Conservation (phyloP, 2,888 invertebrate species). For the Invenusta paracnida region DNA sequence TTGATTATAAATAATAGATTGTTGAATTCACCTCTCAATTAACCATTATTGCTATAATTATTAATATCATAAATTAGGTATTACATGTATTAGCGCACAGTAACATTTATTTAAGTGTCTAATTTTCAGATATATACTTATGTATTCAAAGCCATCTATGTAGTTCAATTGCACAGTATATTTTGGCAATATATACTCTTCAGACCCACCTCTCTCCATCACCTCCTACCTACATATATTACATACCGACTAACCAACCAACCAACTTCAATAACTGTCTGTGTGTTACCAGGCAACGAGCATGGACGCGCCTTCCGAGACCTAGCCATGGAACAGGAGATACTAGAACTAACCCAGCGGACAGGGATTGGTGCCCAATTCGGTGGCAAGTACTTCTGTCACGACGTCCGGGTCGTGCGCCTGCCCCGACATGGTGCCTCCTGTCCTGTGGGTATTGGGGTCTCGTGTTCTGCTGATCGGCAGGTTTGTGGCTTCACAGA, state of each 20-base stretch:
- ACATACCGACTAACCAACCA: constrained; percentile 57
- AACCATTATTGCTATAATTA: no score
- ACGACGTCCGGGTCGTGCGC: constrained; percentile 59
- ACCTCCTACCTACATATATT: constrained; percentile 20
- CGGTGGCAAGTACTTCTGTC: constrained; percentile 61
- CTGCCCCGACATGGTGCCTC: constrained; percentile 60
- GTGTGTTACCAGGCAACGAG: constrained; percentile 60
- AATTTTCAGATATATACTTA: no score
- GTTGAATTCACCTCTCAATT: no score
- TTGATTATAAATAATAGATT: no score
- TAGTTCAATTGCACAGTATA: no score
- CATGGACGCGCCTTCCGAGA: constrained; percentile 59
- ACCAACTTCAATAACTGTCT: constrained; percentile 55
- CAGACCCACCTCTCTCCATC: no score
- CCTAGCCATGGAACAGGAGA: constrained; percentile 53
- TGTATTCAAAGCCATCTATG: no score
- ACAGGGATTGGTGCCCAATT: constrained; percentile 60
- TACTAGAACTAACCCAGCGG: constrained; percentile 53
- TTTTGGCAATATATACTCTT: no score
- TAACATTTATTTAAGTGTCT: no score
- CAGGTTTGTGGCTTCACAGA: no score
- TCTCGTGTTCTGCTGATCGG: constrained; percentile 60
- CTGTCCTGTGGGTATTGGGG: constrained; percentile 60
- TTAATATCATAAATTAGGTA: no score
- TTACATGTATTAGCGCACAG: no score